Percentiles rank a stretch among this genome's conserved stretches.
These are phyloP conservation scores for Enteromius unitaeniatus DNA, from an alignment of 2,797 vertebrate genomes.

Conservation along the genomic window DNA sequence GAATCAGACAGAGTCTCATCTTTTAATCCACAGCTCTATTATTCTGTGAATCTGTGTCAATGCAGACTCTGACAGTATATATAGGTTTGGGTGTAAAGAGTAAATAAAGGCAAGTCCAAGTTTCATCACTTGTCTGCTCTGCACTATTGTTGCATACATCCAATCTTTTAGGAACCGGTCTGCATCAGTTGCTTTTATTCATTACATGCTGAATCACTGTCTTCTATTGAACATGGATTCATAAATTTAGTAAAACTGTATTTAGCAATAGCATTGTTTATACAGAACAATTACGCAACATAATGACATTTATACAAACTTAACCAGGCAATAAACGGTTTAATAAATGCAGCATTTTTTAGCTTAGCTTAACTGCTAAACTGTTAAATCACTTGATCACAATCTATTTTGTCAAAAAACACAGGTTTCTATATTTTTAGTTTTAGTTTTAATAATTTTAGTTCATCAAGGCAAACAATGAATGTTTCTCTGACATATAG, in stretches of 20 bases:
- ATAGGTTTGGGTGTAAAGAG: not conserved
- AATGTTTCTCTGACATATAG: not conserved
- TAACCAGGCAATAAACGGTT: not conserved
- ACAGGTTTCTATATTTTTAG: not conserved
- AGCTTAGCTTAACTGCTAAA: not conserved
- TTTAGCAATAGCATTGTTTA: not conserved
- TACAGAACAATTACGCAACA: not conserved
- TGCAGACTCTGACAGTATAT: not conserved
- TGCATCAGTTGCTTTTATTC: not conserved
- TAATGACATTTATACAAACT: not conserved
- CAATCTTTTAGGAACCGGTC: not conserved
- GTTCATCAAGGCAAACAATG: not conserved
- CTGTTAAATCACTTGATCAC: not conserved
- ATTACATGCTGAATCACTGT: not conserved
- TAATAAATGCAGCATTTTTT: not conserved
- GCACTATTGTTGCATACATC: slow-evolving; percentile 6
- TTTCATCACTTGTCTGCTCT: not conserved
- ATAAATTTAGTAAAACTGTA: not conserved
- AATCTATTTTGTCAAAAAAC: not conserved
- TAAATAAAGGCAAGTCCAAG: not conserved
- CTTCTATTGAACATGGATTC: not conserved
- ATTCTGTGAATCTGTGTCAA: not conserved
- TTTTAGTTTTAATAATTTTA: not conserved
- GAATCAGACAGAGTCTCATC: not conserved
- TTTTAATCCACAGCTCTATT: not conserved